These are phyloP conservation scores for Diadumene lineata DNA, from an alignment of 92 coral and sea anemone genomes.

Conservation along the genomic window DNA sequence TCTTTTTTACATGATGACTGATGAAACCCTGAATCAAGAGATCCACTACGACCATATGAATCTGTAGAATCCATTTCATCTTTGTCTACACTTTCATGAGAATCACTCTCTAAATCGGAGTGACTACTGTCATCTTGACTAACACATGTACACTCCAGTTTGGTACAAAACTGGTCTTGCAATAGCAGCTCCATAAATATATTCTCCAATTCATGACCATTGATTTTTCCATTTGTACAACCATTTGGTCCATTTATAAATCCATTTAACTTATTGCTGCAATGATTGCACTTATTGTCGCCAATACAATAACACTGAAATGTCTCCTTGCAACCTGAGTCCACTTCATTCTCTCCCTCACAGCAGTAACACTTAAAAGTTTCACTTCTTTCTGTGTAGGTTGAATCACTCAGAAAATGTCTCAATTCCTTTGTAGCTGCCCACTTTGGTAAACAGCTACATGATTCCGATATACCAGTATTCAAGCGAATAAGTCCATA, in stretches of 20 bases:
- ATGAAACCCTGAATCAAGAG: constrained; percentile 78
- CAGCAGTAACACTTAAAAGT: constrained; percentile 81
- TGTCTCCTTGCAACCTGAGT: constrained; percentile 1
- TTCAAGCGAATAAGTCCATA: constrained; percentile 26
- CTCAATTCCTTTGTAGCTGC: constrained; percentile 55
- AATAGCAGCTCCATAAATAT: constrained; percentile 24
- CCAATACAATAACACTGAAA: constrained; percentile 41
- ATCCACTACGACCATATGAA: constrained; percentile 73
- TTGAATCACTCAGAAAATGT: constrained; percentile 54
- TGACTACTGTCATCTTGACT: constrained; percentile 53
- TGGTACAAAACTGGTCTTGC: constrained; percentile 28
- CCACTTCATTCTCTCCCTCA: constrained; percentile 9
- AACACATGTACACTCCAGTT: constrained; percentile 34
- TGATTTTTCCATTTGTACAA: background rate
- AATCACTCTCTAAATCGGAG: constrained; percentile 52
- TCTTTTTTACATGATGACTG: constrained; percentile 36
- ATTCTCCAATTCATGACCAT: background rate
- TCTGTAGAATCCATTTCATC: constrained; percentile 50
- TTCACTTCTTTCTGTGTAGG: constrained; percentile 29
- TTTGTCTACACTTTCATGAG: constrained; percentile 20
- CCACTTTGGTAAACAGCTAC: constrained; percentile 49
- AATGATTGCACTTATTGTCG: constrained; percentile 20
- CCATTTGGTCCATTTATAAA: background rate
- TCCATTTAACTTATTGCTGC: constrained; percentile 5
- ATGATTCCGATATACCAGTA: constrained; percentile 24